Conservation (phyloP, 1,140 invertebrate species). For the Aphis craccivora region DNA sequence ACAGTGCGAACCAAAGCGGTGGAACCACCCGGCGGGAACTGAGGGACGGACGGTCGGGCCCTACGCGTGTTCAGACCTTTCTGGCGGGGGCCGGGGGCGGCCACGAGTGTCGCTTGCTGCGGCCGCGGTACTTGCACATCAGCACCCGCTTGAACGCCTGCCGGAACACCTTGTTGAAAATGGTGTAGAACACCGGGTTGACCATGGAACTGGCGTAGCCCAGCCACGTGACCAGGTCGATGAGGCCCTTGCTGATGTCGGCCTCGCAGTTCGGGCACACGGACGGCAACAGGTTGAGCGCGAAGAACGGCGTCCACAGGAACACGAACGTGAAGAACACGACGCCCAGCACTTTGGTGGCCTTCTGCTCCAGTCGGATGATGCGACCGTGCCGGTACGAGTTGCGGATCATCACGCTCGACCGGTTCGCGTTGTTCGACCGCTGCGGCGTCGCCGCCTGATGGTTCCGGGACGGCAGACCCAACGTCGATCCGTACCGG, state of each 20-base stretch:
- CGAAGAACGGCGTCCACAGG: constrained; percentile 93
- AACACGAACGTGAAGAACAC: constrained; percentile 94
- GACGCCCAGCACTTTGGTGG: constrained; percentile 91
- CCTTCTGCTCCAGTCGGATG: constrained; percentile 86
- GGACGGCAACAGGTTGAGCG: constrained; percentile 82
- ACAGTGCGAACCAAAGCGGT: no score
- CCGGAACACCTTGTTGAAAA: constrained; percentile 92
- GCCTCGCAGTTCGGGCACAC: constrained; percentile 80
- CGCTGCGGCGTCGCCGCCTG: constrained; percentile 65
- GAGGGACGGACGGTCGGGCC: no score
- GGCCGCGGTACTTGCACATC: constrained; percentile 75
- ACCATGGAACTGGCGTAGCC: constrained; percentile 93
- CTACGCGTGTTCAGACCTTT: background rate
- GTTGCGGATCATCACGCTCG: constrained; percentile 80
- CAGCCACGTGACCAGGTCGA: constrained; percentile 87
- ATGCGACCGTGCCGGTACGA: constrained; percentile 82
- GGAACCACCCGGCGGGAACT: no score
- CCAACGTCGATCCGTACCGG: constrained; percentile 58
- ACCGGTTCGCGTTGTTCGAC: constrained; percentile 75
- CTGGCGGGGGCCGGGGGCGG: background rate
- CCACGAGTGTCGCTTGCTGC: constrained; percentile 59
- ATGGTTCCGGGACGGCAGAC: background rate
- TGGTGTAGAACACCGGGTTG: constrained; percentile 93
- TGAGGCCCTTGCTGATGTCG: constrained; percentile 77
- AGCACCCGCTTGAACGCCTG: constrained; percentile 89